These are phyloP conservation scores for Limnothrissa miodon DNA, from an alignment of 2,113 vertebrate species.

Conservation along the genomic window DNA sequence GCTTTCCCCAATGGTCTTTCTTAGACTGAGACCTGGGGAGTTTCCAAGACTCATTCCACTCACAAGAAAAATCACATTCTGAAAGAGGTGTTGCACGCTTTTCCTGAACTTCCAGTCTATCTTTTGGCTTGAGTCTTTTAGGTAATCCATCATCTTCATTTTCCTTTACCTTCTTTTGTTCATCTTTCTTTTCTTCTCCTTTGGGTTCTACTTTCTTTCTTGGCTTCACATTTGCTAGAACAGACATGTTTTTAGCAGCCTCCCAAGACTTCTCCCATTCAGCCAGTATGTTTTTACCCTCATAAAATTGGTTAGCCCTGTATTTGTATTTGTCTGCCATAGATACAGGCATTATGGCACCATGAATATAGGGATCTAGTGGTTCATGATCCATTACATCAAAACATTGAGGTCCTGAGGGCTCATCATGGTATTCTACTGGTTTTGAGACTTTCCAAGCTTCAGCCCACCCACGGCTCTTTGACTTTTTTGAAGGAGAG, in stretches of 20 bases:
- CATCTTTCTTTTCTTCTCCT: conserved; percentile 1
- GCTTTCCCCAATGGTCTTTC: background rate
- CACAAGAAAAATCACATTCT: background rate
- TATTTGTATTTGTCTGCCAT: conserved; percentile 29
- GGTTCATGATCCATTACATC: background rate
- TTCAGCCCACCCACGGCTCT: conserved; percentile 37
- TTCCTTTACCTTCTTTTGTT: background rate
- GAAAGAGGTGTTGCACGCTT: background rate
- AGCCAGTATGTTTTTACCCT: conserved; percentile 23
- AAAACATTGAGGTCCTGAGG: conserved; percentile 7
- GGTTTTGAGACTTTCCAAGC: conserved; percentile 49
- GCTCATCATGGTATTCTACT: conserved; percentile 20
- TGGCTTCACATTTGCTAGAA: background rate
- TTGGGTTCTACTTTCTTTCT: conserved; percentile 22
- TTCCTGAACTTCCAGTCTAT: background rate
- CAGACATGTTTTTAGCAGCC: conserved; percentile 46
- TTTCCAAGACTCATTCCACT: conserved; percentile 23
- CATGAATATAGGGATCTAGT: conserved; percentile 8
- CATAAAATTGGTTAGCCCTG: conserved; percentile 24
- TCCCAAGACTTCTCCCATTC: conserved; percentile 60
- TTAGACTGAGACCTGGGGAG: background rate
- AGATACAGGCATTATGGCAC: conserved; percentile 25
- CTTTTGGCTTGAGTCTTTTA: conserved; percentile 2
- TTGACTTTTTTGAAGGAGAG: background rate
- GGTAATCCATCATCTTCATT: background rate